A percentile compares a stretch with the other conserved stretches of the same genome.
phyloP scores from a whole-genome alignment of 2,113 vertebrate genomes.

The Calidris pugnax region DNA sequence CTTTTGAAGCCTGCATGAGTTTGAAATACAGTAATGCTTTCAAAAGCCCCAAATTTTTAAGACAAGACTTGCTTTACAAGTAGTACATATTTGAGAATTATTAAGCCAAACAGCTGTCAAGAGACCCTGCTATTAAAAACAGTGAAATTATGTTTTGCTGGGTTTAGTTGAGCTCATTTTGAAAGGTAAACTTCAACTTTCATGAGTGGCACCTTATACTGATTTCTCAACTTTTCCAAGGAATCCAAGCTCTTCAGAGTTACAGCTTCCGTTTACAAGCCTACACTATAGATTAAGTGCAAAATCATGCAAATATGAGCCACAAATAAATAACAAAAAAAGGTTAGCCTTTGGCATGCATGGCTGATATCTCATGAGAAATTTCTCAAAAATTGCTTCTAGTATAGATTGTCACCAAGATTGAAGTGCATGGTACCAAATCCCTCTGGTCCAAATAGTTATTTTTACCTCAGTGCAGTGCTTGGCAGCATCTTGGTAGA shows the following conservation, averaged over 20 bases:
- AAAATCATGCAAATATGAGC: conserved; percentile 43
- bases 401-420: not conserved
- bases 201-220: not conserved
- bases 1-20: not conserved
- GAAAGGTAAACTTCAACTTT: not conserved
- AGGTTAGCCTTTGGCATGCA: not conserved
- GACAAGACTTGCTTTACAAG: not conserved
- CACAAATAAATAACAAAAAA: not conserved
- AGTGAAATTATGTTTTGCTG: not conserved
- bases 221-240: not conserved
- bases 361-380: conserved; percentile 15
- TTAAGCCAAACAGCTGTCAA: not conserved
- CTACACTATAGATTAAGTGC: not conserved
- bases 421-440: not conserved
- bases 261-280: conserved; percentile 19
- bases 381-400: not conserved
- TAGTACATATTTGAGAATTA: not conserved
- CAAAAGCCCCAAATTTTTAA: not conserved
- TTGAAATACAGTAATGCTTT: not conserved
- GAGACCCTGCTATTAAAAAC: not conserved
- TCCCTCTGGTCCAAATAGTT: not conserved
- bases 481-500: not conserved
- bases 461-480: not conserved
- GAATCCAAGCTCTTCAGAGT: conserved; percentile 3
- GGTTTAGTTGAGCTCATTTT: not conserved